Evolutionary conservation across 2,113 vertebrate species (phyloP), one percentile per base, ranked within the genome.

Genomic region (Oncorhynchus nerka): DNA sequence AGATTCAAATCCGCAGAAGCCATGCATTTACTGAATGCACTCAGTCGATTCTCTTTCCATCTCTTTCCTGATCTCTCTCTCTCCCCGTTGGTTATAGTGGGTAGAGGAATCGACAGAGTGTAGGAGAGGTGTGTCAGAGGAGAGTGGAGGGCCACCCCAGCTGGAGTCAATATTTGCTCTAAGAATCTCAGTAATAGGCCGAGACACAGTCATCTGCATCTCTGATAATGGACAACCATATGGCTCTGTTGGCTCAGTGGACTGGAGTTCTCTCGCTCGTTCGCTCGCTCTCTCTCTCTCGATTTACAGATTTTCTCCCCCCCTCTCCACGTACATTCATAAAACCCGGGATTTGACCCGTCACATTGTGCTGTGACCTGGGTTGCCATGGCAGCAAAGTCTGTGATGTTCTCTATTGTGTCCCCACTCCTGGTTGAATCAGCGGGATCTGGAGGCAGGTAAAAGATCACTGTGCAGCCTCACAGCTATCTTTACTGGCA

Each of bases 131-230:
- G 84, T 90, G 88, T 90, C 88, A 70, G 87, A 79, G 61, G 89
- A 51, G 84, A 81, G 82, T 75, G 82, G 88, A 85, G 72, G 85
- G 77, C 87, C 85, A 91, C 87, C 92, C 90, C 90, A 93, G 91
- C 93, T 93, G 91, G 86, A 91, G 93, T 95, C 92, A 95, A 95
- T 95, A 94, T 95, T 95, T 94, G 93, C 89, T 93, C 91, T 92
- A 91, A 90, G 89, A 94, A 94, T 94, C 93, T 94, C 92, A 95
- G 93, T 93, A 94, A 93, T 92, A 92, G 90, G 92, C 74, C 83
- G 79, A 79, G 91, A 85, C 39, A 85, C 87, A 94, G 92, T 94
- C 93, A 94, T 95, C 93, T 94, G 93, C 92, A 91, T 93, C 87
- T 90, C 89, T 93, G 92, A 94, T 94, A 94, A 94, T 94, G 92